Evolutionary conservation across 2,113 vertebrate species (phyloP).

Genomic region (Stictonetta naevosa): DNA sequence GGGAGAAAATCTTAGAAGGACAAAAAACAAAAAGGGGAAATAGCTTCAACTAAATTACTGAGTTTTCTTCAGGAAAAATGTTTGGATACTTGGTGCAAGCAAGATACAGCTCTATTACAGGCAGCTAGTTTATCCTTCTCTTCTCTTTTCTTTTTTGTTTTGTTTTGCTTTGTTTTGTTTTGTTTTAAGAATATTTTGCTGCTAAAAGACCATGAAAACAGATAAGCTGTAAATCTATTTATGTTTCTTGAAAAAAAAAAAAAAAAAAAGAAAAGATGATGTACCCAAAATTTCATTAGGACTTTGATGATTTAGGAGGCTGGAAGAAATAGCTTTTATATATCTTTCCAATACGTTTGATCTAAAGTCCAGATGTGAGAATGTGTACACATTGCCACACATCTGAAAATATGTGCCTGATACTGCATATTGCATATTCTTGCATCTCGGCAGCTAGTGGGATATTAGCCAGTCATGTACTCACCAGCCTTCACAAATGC

Average conservation of each 20-base stretch:
- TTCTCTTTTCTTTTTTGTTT: neutral
- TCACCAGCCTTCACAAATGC: neutral
- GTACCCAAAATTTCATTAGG: neutral
- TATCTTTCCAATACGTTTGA: neutral
- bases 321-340: neutral
- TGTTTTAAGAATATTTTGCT: neutral
- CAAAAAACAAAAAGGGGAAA: neutral
- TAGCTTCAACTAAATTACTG: neutral
- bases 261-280: too few species aligned
- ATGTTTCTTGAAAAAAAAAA: neutral
- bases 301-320: neutral
- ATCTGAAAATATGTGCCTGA: neutral
- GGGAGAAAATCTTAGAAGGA: neutral
- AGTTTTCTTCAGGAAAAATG: neutral
- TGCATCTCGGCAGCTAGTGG: neutral
- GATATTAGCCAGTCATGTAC: neutral
- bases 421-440: neutral
- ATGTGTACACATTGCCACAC: neutral
- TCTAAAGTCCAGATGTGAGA: neutral
- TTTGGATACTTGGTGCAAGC: neutral
- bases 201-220: neutral
- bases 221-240: neutral
- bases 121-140: neutral
- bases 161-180: too few species aligned
- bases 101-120: neutral